Percentiles rank a stretch among this genome's conserved stretches.
Conservation (phyloP, 2,113 vertebrate species). For the Rattus rattus region DNA sequence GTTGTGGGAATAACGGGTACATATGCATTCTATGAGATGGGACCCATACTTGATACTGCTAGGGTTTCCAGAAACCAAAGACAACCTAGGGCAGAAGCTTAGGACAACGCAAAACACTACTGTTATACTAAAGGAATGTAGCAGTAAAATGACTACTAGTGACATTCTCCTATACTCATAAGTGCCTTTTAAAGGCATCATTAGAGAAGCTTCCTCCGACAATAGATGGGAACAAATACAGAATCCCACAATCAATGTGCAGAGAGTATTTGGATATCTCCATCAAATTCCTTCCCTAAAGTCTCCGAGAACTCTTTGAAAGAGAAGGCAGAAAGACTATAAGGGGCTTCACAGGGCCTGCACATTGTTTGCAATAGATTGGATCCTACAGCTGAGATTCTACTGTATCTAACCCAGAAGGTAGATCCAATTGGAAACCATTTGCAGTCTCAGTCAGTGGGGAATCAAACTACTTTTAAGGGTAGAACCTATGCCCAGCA, state of each 20-base stretch:
- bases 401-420: background rate
- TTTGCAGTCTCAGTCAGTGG: background rate
- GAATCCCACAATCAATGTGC: background rate
- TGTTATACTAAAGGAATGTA: background rate
- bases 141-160: background rate
- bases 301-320: background rate
- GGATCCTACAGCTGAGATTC: background rate
- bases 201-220: background rate
- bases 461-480: background rate
- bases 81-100: background rate
- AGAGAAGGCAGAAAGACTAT: background rate
- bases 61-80: background rate
- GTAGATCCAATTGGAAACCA: background rate
- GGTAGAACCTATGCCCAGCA: background rate
- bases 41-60: background rate
- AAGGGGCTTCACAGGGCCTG: background rate
- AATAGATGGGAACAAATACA: background rate
- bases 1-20: background rate
- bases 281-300: background rate
- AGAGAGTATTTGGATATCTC: background rate
- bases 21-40: background rate
- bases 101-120: background rate
- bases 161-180: background rate
- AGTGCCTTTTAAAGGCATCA: background rate
- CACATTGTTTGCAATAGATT: background rate